phyloP scores from a whole-genome alignment of 37 sponge, comb jelly and placozoan genomes.

The Ephydatia muelleri region DNA sequence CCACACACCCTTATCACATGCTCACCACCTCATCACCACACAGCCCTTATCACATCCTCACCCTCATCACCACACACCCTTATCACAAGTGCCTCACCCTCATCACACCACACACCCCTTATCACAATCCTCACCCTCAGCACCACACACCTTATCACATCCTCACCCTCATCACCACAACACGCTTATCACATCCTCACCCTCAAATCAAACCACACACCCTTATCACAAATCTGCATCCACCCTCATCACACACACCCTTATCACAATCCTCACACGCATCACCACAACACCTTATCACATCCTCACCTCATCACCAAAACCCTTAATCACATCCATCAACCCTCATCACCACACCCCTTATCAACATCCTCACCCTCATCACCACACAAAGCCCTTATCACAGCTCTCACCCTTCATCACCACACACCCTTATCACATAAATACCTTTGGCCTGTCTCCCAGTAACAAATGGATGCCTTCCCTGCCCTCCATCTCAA shows the following conservation, averaged over 20 bases:
- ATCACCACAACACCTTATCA: too few relatives aligned
- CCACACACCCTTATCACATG: too few relatives aligned
- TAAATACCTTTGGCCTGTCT: not conserved
- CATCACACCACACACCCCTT: not conserved
- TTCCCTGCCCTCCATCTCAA: conserved; percentile 67
- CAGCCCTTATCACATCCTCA: not conserved
- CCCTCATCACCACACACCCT: not conserved
- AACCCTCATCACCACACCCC: too few relatives aligned
- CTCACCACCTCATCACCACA: not conserved
- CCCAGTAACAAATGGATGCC: conserved; percentile 70
- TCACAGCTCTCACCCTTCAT: too few relatives aligned
- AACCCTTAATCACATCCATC: too few relatives aligned
- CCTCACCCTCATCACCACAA: too few relatives aligned
- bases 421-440: not conserved
- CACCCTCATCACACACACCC: not conserved
- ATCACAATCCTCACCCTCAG: too few relatives aligned
- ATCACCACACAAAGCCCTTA: not conserved
- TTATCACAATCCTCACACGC: too few relatives aligned
- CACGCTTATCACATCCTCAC: too few relatives aligned
- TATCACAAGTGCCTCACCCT: too few relatives aligned
- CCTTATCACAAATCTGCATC: too few relatives aligned
- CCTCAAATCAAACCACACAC: not conserved
- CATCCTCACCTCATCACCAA: too few relatives aligned
- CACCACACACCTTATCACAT: not conserved
- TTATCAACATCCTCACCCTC: not conserved